Evolutionary conservation across 1,140 invertebrate genomes (phyloP), one percentile per base, ranked within the genome.

Genomic region (Wasmannia auropunctata): DNA sequence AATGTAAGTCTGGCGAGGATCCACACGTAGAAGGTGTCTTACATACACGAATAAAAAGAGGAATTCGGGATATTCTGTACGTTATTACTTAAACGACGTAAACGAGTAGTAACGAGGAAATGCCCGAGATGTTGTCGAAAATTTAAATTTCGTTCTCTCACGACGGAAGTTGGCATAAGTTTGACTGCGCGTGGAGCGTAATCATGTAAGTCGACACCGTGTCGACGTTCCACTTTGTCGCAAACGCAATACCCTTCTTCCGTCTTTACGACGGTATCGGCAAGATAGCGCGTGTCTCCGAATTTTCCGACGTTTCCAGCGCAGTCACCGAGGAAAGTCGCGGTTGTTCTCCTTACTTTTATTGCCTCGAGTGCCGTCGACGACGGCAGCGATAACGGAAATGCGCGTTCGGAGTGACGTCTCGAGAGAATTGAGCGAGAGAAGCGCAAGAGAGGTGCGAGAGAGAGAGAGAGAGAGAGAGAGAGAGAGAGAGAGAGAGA

Each of bases 191-290:
- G 40, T n/a, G n/a, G n/a, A 22, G 58, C 43, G 31, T 16, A 28
- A 70, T 54, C 65, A 54, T 10, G 25, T 58, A 43, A 72, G 25
- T 43, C 28, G 51, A 31, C 31, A 40, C 25, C n/a, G n/a, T 83
- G n/a, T 83, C 51, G 25, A 74, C 67, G 67, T 83, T 60, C 34
- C 25, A 46, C 60, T 56, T 74, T 74, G 19, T 74, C 67, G 54
- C 51, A 28, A 74, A 72, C 10, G 37, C 40, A 51, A 83, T 34
- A 74, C 14, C 22, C 25, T 58, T 11, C 19, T 58, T 11, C 19
- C 34, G 11, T 58, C 49, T 72, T 31, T 56, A 22, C 37, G 67
- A 83, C 11, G 31, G 19, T 60, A 70, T 70, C 49, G 51, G 25
- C 22, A 28, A 28, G 65, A 58, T 72, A 22, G 49, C 25, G 49